Base-by-base conservation (phyloP, 2,888 invertebrate species). In the Agrochola litura region DNA sequence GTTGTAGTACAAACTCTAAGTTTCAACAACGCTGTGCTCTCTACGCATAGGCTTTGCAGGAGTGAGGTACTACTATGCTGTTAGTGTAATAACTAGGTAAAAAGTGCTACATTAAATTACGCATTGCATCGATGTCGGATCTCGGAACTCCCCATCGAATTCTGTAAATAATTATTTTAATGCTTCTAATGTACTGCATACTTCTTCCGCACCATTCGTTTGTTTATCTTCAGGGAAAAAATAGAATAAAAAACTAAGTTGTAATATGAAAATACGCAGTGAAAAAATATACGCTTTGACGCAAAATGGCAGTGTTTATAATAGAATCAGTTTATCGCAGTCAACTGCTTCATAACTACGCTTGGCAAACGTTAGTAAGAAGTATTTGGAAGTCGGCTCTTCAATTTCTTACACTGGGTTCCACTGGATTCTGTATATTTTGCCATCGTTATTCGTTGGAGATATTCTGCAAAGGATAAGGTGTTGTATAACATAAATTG, bases 381-480 rank as follows among this genome's bases (percentile, higher is more conserved):
- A 56, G 6, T 49, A 66, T 65, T 67, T 72, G 52, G 12, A 76
- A 74, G 63, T 25, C 14, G 8, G 22, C 9, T 75, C 37, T 72
- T 72, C 30, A 3, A 6, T 54, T 73, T 73, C 83, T 86, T 86
- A 82, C 77, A 77, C 83, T 82, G 83, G 22, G 64, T 73, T 73
- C 73, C 70, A 58, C 63, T 61, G 82, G 68, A 69, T n/a, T 75
- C 85, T 61, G 71, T 22, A 84, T 72, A 69, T 70, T 68, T 79
- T 69, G 70, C 65, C 69, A 66, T 66, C 10, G 64, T 69, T 61
- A 77, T 68, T 77, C 83, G 70, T 37, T 85, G 83, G 19, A 82
- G 69, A 70, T 85, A 86, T 22, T 85, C 83, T 83, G 86, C 25
- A 85, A 83, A 71, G 37, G 37, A 86, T 1, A 86, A 76, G 16